phyloP scores from a whole-genome alignment of 1,140 invertebrate species.

The Himalopsyche phryganea region DNA sequence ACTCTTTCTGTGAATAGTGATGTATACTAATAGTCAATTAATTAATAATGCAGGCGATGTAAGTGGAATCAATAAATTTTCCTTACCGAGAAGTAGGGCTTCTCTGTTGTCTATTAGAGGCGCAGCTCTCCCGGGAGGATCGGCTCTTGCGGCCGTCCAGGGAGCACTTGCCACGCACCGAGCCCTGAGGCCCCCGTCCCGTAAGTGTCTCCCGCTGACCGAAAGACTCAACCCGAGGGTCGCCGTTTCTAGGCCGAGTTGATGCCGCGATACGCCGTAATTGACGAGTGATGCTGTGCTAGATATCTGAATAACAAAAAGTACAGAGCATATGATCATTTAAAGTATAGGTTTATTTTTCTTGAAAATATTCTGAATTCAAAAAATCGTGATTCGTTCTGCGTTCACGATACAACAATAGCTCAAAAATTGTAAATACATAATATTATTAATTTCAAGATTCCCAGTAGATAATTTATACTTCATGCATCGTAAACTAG shows the following conservation, averaged over 20 bases:
- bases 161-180: slow-evolving; percentile 58
- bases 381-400: too few relatives aligned
- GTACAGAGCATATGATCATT: too few relatives aligned
- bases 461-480: too few relatives aligned
- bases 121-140: slow-evolving; percentile 50
- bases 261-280: slow-evolving; percentile 51
- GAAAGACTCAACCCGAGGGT: slow-evolving; percentile 54
- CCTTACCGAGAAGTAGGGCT: slow-evolving; percentile 56
- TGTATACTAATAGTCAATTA: too few relatives aligned
- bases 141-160: slow-evolving; percentile 56
- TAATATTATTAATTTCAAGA: too few relatives aligned
- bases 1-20: too few relatives aligned
- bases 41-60: too few relatives aligned
- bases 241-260: slow-evolving; percentile 55
- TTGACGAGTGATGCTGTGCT: slow-evolving; percentile 47
- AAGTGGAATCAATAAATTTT: not conserved
- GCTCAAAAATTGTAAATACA: too few relatives aligned
- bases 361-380: too few relatives aligned
- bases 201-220: slow-evolving; percentile 51
- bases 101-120: slow-evolving; percentile 58
- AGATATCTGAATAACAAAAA: slow-evolving; percentile 42
- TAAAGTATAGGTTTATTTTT: too few relatives aligned
- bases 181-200: slow-evolving; percentile 55
- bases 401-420: too few relatives aligned
- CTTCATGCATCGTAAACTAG: too few relatives aligned